Evolutionary conservation across 2,888 invertebrate genomes (phyloP), one percentile per base, ranked within the genome.

Genomic region (Cotesia congregata): DNA sequence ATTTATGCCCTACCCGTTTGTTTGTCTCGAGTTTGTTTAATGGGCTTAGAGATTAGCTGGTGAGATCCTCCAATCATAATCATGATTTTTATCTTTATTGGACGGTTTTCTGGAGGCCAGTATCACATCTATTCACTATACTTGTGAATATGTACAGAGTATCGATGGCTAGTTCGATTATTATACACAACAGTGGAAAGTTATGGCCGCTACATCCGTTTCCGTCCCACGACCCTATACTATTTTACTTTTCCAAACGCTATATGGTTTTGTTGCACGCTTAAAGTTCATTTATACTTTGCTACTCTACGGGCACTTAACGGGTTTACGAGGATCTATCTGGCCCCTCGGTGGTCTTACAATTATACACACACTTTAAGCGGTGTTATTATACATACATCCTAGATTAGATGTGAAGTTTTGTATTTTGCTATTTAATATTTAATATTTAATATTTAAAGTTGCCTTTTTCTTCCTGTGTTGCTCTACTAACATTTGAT

Each of bases 171-270:
- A 62, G 72, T 75, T 69, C 64, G 75, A 75, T 70, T 76, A 75
- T 74, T 72, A 73, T 77, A 77, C 69, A 75, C 40, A 67, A 77
- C 81, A 79, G 77, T 64, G 83, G 80, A 81, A 68, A 84, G 86
- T 86, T 86, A 87, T 82, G 83, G 86, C 84, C 81, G 83, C 84
- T 86, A 85, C 88, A 89, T 89, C 89, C 88, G 89, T 82, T 88
- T 88, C 87, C 88, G 88, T 89, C 88, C 87, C 88, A 88, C 88
- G 88, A 86, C 85, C 85, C 85, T 85, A 83, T 85, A 84, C 84
- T 80, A 81, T 80, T 79, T 80, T 82, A 82, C 80, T 82, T 50
- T 50, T 30, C 30, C 30, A 30, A 30, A 78, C 82, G 72, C 40
- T 67, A 7, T 67, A 30, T 67, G 17, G 60, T 40, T 61, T 59